Evolutionary conservation across 2,113 vertebrate genomes (phyloP), one percentile per base, ranked within the genome.

Genomic region (Callipepla californica): DNA sequence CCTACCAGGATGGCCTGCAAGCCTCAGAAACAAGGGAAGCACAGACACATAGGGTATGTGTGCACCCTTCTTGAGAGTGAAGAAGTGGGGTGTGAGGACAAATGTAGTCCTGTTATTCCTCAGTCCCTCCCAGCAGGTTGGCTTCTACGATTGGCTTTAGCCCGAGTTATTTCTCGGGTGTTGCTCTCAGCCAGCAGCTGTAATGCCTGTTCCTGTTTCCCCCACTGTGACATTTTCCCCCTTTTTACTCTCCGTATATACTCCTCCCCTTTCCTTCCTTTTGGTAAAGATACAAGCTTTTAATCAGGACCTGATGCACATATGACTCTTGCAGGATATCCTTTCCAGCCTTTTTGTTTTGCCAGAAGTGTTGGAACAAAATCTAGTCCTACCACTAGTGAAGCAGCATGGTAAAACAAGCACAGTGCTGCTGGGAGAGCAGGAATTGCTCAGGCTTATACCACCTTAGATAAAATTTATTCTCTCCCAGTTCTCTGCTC

Each of bases 1-100:
- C 97, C 74, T 99, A 99, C 96, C 98, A 96, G 50, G 98, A 98
- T 3, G 97, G 96, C 30, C 38, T 90, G 9, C 98, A 95, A 73
- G 85, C 83, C 26, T 86, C 90, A 0, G 95, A 96, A 61, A 85
- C 97, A 1, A 73, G 84, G 8, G 97, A 97, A 74, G 30, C 32
- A 0, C 79, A 97, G 7, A 42, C 96, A 50, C 97, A 96, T n/a
- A 95, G 96, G 98, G 98, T 98, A 97, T 89, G 97, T 96, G 23
- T 47, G 34, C 3, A 0, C 67, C 70, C 58, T 48, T 68, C 30
- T 6, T 0, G 1, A 36, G 45, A 84, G 10, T 1, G 14, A 55
- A 70, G 36, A 76, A 62, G 38, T 11, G 44, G 15, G 9, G 4
- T 58, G 14, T 84, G 53, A 78, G 59, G 59, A 15, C 13, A 55